Evolutionary conservation across 1,140 invertebrate species (phyloP).

Genomic region (Danaus plexippus): DNA sequence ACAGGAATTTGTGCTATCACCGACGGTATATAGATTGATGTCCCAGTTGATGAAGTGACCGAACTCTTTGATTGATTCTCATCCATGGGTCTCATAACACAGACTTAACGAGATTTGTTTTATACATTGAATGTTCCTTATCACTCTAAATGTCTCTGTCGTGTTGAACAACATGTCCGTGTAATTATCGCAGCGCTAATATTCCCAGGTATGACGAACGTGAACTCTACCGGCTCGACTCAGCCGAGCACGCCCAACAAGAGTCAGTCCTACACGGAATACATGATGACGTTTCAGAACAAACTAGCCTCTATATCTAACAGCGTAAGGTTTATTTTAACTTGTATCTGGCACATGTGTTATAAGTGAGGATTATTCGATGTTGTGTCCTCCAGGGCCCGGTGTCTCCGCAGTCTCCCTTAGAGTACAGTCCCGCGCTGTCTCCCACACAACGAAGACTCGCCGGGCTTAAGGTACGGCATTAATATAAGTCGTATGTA

Average conservation of each 20-base stretch:
- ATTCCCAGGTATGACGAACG: constrained; percentile 43
- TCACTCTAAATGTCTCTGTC: no score
- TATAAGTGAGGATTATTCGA: constrained; percentile 10
- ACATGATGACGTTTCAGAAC: constrained; percentile 74
- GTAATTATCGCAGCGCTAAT: background rate
- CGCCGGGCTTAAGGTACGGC: no score
- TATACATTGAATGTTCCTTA: no score
- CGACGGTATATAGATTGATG: no score
- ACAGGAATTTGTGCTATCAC: no score
- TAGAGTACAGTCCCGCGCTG: no score
- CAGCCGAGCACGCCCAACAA: constrained; percentile 74
- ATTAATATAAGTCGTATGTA: no score
- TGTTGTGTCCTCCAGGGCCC: constrained; percentile 39
- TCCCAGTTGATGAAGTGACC: background rate
- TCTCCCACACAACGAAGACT: no score
- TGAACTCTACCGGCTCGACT: constrained; percentile 55
- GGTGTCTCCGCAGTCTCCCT: constrained; percentile 62
- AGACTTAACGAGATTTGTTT: no score
- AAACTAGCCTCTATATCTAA: constrained; percentile 73
- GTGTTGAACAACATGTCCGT: no score
- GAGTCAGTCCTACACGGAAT: constrained; percentile 71
- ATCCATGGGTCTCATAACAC: no score
- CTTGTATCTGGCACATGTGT: constrained; percentile 1
- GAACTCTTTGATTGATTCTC: constrained; percentile 2
- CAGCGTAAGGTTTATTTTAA: constrained; percentile 41